Evolutionary conservation across 2,797 vertebrate species (phyloP), one percentile per base, ranked within the genome.

Genomic region (Chaenodraco wilsoni): DNA sequence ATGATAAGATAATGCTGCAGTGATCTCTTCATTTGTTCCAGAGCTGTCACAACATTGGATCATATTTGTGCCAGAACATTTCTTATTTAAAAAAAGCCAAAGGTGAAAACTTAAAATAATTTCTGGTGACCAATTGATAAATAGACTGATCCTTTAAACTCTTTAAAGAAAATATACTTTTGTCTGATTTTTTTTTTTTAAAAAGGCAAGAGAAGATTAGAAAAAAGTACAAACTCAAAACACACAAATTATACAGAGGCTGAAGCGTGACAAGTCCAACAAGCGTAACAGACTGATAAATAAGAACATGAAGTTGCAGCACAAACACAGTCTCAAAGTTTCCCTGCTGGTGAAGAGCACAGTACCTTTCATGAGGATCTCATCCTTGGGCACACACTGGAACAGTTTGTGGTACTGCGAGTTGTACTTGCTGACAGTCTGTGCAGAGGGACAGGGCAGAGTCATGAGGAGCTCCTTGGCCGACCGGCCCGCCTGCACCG

Each of bases 391-490:
- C 76, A 98, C 95, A 51, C 96, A 95, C 93, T 96, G 96, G 94
- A 99, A 99, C 76, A 99, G 94, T 91, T 97, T 99, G 91, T 94
- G 92, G 93, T 97, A 99, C 84, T 99, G 97, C 21, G 96, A 96
- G 94, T 98, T 98, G 93, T 97, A 96, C 91, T 98, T 99, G 93
- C 95, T 97, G 90, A 95, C 94, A 0, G 95, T 96, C 97, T 98
- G 94, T 89, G 95, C 95, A 94, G 91, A 91, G 88, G 92, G 87
- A 93, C 88, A 92, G 88, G 87, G 91, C 80, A 93, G 89, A 94
- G 91, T 93, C 91, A 94, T 89, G 91, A 93, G 92, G 82, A 90
- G 73, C 86, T 91, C 87, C 89, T 91, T 90, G 81, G 92, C n/a
- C 61, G 91, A 83, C 57, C 87, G 86, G 83, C 88, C 89, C 67